These are phyloP conservation scores for Drosophila malerkotliana DNA, from an alignment of 1,140 invertebrate genomes.

Conservation along the genomic window DNA sequence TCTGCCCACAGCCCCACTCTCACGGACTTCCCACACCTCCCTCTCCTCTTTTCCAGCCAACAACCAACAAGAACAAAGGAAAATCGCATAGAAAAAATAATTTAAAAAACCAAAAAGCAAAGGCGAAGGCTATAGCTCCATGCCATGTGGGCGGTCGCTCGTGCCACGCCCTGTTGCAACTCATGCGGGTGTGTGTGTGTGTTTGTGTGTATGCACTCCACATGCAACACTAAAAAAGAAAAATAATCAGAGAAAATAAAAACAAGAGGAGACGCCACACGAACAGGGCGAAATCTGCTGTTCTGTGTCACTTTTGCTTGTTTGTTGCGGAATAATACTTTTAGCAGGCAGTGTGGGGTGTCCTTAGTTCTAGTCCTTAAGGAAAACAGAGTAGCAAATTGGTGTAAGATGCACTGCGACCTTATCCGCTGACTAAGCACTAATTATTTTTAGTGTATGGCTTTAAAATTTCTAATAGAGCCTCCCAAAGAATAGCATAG, in stretches of 20 bases:
- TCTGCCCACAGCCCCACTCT: background rate
- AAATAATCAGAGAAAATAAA: slow-evolving; percentile 16
- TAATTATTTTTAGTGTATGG: no score
- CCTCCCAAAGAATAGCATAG: no score
- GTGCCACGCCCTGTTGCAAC: slow-evolving; percentile 39
- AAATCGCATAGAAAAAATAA: slow-evolving; percentile 4
- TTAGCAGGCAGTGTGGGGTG: slow-evolving; percentile 27
- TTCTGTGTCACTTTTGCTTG: slow-evolving; percentile 74
- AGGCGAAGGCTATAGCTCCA: slow-evolving; percentile 33
- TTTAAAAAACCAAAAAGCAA: slow-evolving; percentile 31
- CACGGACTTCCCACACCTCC: background rate
- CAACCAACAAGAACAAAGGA: slow-evolving; percentile 18
- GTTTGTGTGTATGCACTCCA: slow-evolving; percentile 33
- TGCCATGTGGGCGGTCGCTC: slow-evolving; percentile 43
- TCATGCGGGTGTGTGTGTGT: slow-evolving; percentile 33
- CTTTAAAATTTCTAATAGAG: no score
- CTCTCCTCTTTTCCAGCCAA: background rate
- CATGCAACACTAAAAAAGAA: slow-evolving; percentile 13
- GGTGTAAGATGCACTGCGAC: background rate
- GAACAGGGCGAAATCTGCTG: slow-evolving; percentile 54
- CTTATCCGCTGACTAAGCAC: no score
- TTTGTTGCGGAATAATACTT: slow-evolving; percentile 71
- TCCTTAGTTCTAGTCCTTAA: slow-evolving; percentile 9
- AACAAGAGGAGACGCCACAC: slow-evolving; percentile 22
- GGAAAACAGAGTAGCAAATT: slow-evolving; percentile 12